Evolutionary conservation across 2,888 invertebrate genomes (phyloP), one percentile per base, ranked within the genome.

Genomic region (Epistrophella euchroma): DNA sequence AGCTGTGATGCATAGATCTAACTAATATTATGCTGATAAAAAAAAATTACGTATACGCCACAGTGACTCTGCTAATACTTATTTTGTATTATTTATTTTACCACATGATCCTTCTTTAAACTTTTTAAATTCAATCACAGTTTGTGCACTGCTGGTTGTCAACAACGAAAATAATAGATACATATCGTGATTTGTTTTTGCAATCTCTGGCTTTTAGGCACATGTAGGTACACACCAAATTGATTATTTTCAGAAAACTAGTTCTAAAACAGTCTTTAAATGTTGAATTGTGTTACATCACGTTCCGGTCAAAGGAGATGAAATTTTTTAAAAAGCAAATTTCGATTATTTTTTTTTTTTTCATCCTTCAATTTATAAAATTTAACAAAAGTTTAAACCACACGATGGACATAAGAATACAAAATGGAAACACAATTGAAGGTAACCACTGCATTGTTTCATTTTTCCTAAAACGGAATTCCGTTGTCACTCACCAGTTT

Each of bases 401-500:
- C 47, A 28, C 9, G 19, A 66, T 47, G 66, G 35, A 66, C 13
- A 9, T 43, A 64, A 19, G 47, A 19, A 45, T 62, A 45, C 45
- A 47, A 66, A 66, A 66, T 35, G 47, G 32, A 66, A 66, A 66
- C 32, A 47, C 66, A 64, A 64, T 52, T 64, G n/a, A 32, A 47
- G 45, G 11, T 5, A 66, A 47, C 28, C 62, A 17, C n/a, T 40
- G 11, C 15, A 0, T 5, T 43, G 11, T 17, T 7, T 32, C 47
- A 47, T 28, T n/a, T 47, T 58, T 56, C 56, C 37, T 19, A 10
- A 47, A 64, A 73, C 81, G 81, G 85, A 85, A 81, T 77, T 81
- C 85, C 85, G 81, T 81, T 77, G 81, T 85, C 85, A 85, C 81
- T 85, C 85, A 81, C 56, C 81, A 76, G 76, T 73, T 72, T 68